These are phyloP conservation scores for Xestia sexstrigata DNA, from an alignment of 2,888 invertebrate species.

Conservation along the genomic window DNA sequence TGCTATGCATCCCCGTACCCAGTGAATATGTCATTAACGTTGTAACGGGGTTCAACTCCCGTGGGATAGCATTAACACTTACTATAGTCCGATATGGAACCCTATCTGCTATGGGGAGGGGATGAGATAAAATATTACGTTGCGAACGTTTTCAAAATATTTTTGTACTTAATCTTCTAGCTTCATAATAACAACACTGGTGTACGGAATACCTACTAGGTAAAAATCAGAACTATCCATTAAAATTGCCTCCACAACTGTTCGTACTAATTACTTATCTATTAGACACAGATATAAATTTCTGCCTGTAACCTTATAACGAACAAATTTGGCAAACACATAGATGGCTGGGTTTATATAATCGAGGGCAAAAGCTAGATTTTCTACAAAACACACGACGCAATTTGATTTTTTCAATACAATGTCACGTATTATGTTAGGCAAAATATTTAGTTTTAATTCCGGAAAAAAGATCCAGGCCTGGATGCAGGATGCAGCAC, in stretches of 20 bases:
- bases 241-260: not conserved
- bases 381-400: too few relatives aligned
- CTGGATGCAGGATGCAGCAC: too few relatives aligned
- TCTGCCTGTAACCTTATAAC: not conserved
- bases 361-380: not conserved
- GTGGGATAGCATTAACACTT: constrained; percentile 69
- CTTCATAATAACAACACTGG: not conserved
- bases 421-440: not conserved
- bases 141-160: constrained; percentile 2
- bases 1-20: constrained; percentile 64
- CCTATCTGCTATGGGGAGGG: constrained; percentile 32
- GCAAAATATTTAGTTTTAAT: too few relatives aligned
- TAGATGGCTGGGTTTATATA: not conserved
- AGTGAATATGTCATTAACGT: constrained; percentile 71
- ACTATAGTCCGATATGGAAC: constrained; percentile 45
- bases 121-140: not conserved
- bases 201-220: not conserved
- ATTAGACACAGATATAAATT: not conserved
- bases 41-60: constrained; percentile 67
- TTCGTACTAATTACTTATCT: not conserved
- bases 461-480: too few relatives aligned
- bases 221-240: not conserved
- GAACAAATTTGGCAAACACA: not conserved
- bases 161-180: too few relatives aligned
- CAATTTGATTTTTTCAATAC: too few relatives aligned